Evolutionary conservation across 2,888 invertebrate genomes (phyloP).

Genomic region (Frankliniella fusca): DNA sequence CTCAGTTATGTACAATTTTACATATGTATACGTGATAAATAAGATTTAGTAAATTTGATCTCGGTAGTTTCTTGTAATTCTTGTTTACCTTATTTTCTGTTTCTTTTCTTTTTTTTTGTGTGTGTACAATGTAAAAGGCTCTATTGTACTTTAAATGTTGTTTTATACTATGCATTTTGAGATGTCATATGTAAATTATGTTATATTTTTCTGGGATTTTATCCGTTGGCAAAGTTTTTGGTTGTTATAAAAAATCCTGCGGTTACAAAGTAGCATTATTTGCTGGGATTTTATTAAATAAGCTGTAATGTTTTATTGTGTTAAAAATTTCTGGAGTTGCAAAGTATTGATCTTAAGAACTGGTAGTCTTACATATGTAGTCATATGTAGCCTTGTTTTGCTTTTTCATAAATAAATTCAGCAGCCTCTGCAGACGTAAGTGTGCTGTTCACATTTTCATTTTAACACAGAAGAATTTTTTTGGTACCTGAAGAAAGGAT

Average conservation of each 20-base stretch:
- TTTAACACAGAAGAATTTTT: background rate
- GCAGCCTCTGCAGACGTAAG: too few relatives aligned
- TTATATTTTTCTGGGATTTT: background rate
- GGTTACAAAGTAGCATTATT: background rate
- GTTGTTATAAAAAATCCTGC: background rate
- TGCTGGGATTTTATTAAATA: background rate
- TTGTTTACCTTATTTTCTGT: background rate
- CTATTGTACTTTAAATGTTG: background rate
- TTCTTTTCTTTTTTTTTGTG: background rate
- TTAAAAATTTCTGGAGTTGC: background rate
- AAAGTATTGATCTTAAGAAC: background rate
- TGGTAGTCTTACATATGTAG: background rate
- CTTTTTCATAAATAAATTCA: too few relatives aligned
- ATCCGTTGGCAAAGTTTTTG: background rate
- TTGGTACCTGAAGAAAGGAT: slow-evolving; percentile 6
- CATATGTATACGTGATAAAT: slow-evolving; percentile 20
- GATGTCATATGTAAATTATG: background rate
- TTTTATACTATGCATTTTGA: background rate
- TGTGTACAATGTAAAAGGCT: background rate
- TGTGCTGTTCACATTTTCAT: too few relatives aligned
- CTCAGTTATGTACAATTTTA: slow-evolving; percentile 23
- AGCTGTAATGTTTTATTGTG: too few relatives aligned
- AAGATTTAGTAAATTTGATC: background rate
- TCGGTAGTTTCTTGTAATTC: background rate
- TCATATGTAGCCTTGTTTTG: too few relatives aligned